Conservation (phyloP, 2,888 invertebrate genomes). For the Rugalucina vietnamica region DNA sequence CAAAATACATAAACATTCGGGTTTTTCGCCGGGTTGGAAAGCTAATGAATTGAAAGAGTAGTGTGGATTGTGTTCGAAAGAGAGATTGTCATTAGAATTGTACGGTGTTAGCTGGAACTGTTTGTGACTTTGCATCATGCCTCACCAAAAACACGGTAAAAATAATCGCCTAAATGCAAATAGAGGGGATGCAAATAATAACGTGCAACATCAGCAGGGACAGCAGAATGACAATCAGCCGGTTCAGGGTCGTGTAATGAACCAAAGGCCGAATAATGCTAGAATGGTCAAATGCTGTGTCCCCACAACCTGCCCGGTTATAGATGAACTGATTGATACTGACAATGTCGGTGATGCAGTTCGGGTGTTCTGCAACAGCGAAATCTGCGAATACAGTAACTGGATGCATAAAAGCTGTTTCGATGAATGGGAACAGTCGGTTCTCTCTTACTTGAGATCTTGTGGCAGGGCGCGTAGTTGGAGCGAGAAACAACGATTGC, state of each 20-base stretch:
- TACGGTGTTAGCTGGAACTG: slow-evolving; percentile 25
- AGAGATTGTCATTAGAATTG: slow-evolving; percentile 44
- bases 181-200: slow-evolving; percentile 64
- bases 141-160: slow-evolving; percentile 73
- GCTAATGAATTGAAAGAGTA: neutral
- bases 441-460: slow-evolving; percentile 94
- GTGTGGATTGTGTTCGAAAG: slow-evolving; percentile 25
- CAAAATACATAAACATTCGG: slow-evolving; percentile 47
- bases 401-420: slow-evolving; percentile 99
- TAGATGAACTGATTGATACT: slow-evolving; percentile 73
- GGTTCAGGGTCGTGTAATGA: slow-evolving; percentile 32
- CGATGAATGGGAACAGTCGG: slow-evolving; percentile 95
- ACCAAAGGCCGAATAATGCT: slow-evolving; percentile 40
- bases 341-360: slow-evolving; percentile 86
- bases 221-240: slow-evolving; percentile 63
- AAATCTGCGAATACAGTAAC: slow-evolving; percentile 93
- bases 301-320: slow-evolving; percentile 70
- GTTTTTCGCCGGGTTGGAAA: slow-evolving; percentile 49
- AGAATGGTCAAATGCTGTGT: slow-evolving; percentile 73
- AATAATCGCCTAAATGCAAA: slow-evolving; percentile 67
- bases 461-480: slow-evolving; percentile 96
- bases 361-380: slow-evolving; percentile 97
- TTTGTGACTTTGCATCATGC: slow-evolving; percentile 64
- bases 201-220: slow-evolving; percentile 61
- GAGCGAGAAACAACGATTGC: slow-evolving; percentile 96